These are phyloP conservation scores for Cynaeus angustus DNA, from an alignment of 2,888 invertebrate genomes.

Conservation along the genomic window DNA sequence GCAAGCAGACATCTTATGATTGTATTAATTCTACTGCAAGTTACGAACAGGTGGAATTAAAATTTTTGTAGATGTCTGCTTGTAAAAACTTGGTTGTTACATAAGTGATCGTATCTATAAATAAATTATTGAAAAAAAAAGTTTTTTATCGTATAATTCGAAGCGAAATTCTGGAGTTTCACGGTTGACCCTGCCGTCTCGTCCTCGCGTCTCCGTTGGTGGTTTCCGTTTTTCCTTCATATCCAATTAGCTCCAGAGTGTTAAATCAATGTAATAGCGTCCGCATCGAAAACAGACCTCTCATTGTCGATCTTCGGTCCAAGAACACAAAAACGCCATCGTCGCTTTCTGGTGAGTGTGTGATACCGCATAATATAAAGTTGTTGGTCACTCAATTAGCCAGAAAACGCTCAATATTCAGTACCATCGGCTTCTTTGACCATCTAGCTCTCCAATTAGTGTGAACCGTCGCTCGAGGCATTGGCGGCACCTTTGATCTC, in stretches of 20 bases:
- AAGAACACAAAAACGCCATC: conserved; percentile 36
- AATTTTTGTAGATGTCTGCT: no score
- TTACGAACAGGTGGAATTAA: no score
- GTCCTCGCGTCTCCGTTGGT: conserved; percentile 6
- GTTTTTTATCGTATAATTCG: no score
- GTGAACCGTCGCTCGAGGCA: conserved; percentile 72
- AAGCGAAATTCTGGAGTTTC: no score
- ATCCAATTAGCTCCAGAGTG: conserved; percentile 39
- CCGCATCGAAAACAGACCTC: conserved; percentile 35
- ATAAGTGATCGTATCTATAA: no score
- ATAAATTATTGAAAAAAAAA: no score
- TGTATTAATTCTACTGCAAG: no score
- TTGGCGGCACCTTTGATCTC: conserved; percentile 71
- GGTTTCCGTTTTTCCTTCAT: conserved; percentile 31
- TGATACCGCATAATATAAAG: conserved; percentile 67
- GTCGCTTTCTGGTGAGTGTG: conserved; percentile 48
- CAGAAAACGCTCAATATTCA: conserved; percentile 72
- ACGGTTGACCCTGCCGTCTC: not conserved
- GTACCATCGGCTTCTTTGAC: conserved; percentile 73
- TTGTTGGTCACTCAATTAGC: conserved; percentile 73
- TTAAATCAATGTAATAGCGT: conserved; percentile 40
- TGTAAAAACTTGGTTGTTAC: no score
- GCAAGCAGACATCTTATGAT: no score
- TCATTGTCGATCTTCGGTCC: conserved; percentile 42
- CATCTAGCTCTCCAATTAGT: conserved; percentile 73